These are phyloP conservation scores for Drosophila kikkawai DNA, from an alignment of 1,140 invertebrate species.

Conservation along the genomic window DNA sequence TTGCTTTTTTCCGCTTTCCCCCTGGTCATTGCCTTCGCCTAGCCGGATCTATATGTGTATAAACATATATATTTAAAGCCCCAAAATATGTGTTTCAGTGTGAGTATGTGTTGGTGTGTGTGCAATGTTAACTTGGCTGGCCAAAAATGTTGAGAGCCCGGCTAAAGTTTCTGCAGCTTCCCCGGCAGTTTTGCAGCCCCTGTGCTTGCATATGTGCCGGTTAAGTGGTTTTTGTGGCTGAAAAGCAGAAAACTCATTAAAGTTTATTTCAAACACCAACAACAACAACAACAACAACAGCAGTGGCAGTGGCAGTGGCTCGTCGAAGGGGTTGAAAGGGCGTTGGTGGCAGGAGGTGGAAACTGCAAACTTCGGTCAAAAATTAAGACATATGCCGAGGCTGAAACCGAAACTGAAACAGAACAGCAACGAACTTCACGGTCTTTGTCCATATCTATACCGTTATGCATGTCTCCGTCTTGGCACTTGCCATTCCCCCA, in stretches of 20 bases:
- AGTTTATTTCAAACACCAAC: constrained; percentile 73
- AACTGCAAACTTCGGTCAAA: constrained; percentile 60
- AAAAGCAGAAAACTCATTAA: constrained; percentile 79
- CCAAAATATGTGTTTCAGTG: not conserved
- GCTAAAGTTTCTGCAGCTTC: constrained; percentile 62
- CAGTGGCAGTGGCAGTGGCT: not conserved
- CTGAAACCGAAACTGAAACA: constrained; percentile 48
- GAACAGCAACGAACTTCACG: constrained; percentile 16
- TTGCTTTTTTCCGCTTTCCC: constrained; percentile 5
- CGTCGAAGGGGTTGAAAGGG: not conserved
- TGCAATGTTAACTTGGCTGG: constrained; percentile 59
- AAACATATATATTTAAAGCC: constrained; percentile 14
- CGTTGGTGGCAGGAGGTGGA: not conserved
- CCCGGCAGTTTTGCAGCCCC: constrained; percentile 16
- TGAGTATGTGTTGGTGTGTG: constrained; percentile 4
- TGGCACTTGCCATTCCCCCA: constrained; percentile 1
- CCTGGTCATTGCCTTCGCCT: constrained; percentile 22
- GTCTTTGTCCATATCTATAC: constrained; percentile 16
- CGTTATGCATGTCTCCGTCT: constrained; percentile 42
- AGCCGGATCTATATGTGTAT: not conserved
- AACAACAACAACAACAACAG: constrained; percentile 58
- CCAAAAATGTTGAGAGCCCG: constrained; percentile 57
- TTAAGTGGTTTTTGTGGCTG: constrained; percentile 77
- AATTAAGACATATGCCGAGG: constrained; percentile 67
- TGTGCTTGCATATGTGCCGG: constrained; percentile 69